These are phyloP conservation scores for Hipparchia sbordonii DNA, from an alignment of 2,888 invertebrate species.

Conservation along the genomic window DNA sequence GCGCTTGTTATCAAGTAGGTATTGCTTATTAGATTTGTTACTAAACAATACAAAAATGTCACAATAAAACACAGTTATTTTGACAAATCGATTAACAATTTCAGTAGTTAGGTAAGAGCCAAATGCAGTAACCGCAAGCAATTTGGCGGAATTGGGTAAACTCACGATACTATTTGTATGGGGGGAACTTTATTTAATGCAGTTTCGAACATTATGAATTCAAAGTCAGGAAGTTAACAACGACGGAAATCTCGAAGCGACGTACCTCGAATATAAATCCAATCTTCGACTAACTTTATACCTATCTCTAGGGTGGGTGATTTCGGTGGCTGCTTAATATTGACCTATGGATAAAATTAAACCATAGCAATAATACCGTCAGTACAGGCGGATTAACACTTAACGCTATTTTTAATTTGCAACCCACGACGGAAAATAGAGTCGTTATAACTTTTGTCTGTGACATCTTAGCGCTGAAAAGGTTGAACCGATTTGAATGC, in stretches of 20 bases:
- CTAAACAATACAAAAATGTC: not conserved
- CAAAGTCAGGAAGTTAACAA: slow-evolving; percentile 18
- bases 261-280: slow-evolving; percentile 5
- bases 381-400: not conserved
- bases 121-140: slow-evolving; percentile 20
- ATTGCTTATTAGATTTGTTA: not conserved
- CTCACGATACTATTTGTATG: slow-evolving; percentile 19
- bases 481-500: no score
- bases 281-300: not conserved
- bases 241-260: slow-evolving; percentile 5
- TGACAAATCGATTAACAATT: slow-evolving; percentile 11
- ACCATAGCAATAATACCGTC: not conserved
- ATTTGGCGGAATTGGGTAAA: slow-evolving; percentile 16
- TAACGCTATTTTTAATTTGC: no score
- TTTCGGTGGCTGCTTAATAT: not conserved
- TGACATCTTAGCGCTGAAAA: no score
- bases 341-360: not conserved
- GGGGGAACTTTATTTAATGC: slow-evolving; percentile 13
- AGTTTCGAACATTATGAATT: slow-evolving; percentile 18
- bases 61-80: not conserved
- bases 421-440: no score
- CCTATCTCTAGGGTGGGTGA: not conserved
- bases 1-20: not conserved
- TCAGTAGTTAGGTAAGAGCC: slow-evolving; percentile 16
- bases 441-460: no score